Percentiles rank a stretch among this genome's conserved stretches.
Evolutionary conservation across 2,797 vertebrate genomes (phyloP).

Genomic region (Botia kubotai): DNA sequence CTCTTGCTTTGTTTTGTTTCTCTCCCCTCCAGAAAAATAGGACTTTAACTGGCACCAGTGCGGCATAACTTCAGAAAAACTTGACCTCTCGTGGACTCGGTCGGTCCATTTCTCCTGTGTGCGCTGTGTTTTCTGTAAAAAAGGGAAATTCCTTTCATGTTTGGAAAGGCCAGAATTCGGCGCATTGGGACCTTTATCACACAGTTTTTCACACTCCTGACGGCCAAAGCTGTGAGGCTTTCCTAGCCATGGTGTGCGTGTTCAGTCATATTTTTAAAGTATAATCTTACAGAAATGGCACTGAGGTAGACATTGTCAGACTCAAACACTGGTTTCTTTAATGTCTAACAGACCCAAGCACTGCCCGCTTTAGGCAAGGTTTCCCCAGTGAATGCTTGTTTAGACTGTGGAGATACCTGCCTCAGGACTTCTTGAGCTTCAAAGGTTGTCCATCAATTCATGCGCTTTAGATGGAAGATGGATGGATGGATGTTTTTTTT

Average conservation of each 20-base stretch:
- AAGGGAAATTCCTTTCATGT: slow-evolving; percentile 65
- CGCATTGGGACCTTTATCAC: slow-evolving; percentile 59
- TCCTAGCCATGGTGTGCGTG: slow-evolving; percentile 35
- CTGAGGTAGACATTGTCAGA: slow-evolving; percentile 27
- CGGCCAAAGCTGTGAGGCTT: slow-evolving; percentile 42
- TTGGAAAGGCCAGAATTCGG: slow-evolving; percentile 59
- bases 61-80: slow-evolving; percentile 44
- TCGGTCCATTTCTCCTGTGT: slow-evolving; percentile 36
- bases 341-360: slow-evolving; percentile 11
- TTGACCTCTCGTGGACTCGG: slow-evolving; percentile 51
- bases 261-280: slow-evolving; percentile 32
- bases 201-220: slow-evolving; percentile 42
- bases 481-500: background rate
- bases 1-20: slow-evolving; percentile 37
- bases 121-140: slow-evolving; percentile 41
- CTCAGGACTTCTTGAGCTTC: slow-evolving; percentile 13
- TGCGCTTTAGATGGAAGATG: background rate
- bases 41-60: slow-evolving; percentile 44
- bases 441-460: slow-evolving; percentile 17
- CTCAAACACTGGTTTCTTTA: slow-evolving; percentile 12
- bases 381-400: slow-evolving; percentile 37
- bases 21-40: slow-evolving; percentile 45
- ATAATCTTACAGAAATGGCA: slow-evolving; percentile 59
- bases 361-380: slow-evolving; percentile 3
- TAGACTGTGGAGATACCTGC: slow-evolving; percentile 24